These are phyloP conservation scores for Phaethon lepturus DNA, from an alignment of 2,113 vertebrate species.

Conservation along the genomic window DNA sequence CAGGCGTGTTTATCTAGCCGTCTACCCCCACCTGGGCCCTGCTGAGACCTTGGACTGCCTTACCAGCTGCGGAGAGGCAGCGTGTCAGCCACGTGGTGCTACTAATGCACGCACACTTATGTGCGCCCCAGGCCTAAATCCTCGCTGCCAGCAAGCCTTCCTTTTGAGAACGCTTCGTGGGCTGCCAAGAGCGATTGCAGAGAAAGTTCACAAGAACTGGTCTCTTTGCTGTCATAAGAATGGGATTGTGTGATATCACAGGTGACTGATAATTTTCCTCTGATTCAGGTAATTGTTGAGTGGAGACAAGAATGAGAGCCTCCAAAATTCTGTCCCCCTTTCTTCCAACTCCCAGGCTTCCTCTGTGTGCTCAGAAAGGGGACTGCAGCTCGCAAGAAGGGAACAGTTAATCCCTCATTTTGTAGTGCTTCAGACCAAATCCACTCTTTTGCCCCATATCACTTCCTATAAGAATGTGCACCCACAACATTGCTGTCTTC, in stretches of 20 bases:
- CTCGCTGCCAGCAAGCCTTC: background rate
- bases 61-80: background rate
- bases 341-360: background rate
- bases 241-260: background rate
- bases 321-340: background rate
- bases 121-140: background rate
- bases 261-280: background rate
- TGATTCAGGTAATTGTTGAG: background rate
- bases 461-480: background rate
- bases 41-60: background rate
- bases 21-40: background rate
- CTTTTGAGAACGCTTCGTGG: background rate
- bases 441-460: background rate
- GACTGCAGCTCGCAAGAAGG: background rate
- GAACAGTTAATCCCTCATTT: background rate
- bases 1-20: background rate
- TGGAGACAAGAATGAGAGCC: background rate
- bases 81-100: background rate
- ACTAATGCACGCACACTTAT: accelerated
- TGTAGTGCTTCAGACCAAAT: background rate
- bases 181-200: background rate
- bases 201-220: background rate
- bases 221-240: background rate
- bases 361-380: background rate
- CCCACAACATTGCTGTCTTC: background rate